Evolutionary conservation across 2,797 vertebrate species (phyloP).

Genomic region (Monodelphis domestica): DNA sequence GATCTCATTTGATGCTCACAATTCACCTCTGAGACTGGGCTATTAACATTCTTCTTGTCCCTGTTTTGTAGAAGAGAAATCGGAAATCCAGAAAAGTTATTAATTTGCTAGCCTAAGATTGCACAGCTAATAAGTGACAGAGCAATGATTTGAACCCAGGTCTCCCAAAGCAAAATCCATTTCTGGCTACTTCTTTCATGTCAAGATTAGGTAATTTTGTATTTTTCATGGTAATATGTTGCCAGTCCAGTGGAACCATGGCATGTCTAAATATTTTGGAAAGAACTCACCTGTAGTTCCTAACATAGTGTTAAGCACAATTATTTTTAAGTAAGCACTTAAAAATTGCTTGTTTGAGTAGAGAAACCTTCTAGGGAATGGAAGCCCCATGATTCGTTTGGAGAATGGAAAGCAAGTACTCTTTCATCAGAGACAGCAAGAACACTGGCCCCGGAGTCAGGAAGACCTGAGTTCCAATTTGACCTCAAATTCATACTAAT

Average conservation of each 20-base stretch:
- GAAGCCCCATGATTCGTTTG: not conserved
- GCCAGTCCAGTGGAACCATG: conserved; percentile 9
- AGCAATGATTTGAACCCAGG: not conserved
- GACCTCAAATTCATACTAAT: not conserved
- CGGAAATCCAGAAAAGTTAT: not conserved
- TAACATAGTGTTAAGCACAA: not conserved
- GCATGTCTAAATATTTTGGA: not conserved
- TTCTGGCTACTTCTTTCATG: not conserved
- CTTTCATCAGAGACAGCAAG: not conserved
- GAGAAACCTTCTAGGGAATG: not conserved
- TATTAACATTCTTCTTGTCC: not conserved
- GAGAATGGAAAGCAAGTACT: not conserved
- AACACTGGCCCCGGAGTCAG: not conserved
- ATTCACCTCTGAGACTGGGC: not conserved
- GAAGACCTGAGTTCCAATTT: not conserved
- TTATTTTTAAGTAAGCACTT: not conserved
- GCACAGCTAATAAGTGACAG: not conserved
- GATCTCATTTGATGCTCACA: not conserved
- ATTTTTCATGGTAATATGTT: not conserved
- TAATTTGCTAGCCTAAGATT: not conserved
- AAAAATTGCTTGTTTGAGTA: not conserved
- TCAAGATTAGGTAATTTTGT: not conserved
- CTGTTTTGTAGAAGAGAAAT: not conserved
- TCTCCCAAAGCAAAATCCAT: not conserved
- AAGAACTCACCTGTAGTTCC: not conserved